Base-by-base conservation (phyloP, 2,888 invertebrate genomes). In the Acronicta aceris region DNA sequence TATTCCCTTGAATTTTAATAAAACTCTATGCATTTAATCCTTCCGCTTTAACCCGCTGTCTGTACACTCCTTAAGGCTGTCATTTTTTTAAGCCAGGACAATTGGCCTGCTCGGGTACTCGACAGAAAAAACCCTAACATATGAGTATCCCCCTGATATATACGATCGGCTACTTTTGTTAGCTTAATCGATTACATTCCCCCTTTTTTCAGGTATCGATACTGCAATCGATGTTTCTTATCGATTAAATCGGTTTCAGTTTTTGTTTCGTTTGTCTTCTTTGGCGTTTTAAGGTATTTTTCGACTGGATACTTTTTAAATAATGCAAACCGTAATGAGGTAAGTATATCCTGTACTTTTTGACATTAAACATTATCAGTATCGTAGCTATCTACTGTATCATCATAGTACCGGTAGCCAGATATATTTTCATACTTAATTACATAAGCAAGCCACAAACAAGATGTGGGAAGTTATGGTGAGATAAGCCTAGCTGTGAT, bases 1-100 rank as follows among this genome's bases (percentile, higher is more conserved):
- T 1, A 30, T 7, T 27, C 6, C 27, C 27, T 7, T 27, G 1
- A 5, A 5, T 7, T 7, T 27, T 7, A 27, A 27, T 27, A 7
- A 27, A 27, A 27, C 27, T n/a, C n/a, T 3, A 7, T 1, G 9
- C 38, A 38, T 25, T 40, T 46, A 38, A 33, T 38, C 21, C 43
- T 38, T 27, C 17, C 41, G n/a, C 13, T 51, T 12, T 21, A 71
- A 76, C 82, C 73, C 81, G 5, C 43, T n/a, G 54, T 59, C 15
- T 74, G 83, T 84, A 88, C 83, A 78, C 78, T 66, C 73, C 85
- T 82, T 84, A 84, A 86, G 84, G 80, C 78, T 84, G 88, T 84
- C 85, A 87, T 84, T 88, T 89, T 89, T 89, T 52, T 47, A 76
- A 66, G 62, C 61, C 65, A 60, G 67, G 77, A 83, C 87, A 87